Percentiles rank a stretch among this genome's conserved stretches.
phyloP scores from a whole-genome alignment of 2,113 vertebrate genomes.

The Formicarius rufipectus region DNA sequence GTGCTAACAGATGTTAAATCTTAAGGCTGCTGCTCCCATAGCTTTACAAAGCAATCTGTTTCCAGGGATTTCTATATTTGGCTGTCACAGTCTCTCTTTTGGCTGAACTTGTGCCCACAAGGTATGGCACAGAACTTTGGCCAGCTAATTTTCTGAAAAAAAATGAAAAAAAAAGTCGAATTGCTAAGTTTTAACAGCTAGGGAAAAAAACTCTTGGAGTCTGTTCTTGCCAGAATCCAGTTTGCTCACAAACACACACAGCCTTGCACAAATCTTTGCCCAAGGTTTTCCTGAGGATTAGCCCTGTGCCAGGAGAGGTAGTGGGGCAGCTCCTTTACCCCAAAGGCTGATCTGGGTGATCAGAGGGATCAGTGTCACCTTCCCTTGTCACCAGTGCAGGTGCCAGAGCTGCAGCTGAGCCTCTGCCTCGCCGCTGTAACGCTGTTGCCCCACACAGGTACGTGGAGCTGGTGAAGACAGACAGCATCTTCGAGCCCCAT shows the following conservation, averaged over 20 bases:
- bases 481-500: constrained; percentile 89
- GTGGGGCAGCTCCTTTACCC: not conserved
- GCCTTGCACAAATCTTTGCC: not conserved
- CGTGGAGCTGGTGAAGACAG: constrained; percentile 91
- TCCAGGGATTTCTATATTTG: not conserved
- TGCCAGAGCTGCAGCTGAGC: not conserved
- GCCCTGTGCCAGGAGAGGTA: not conserved
- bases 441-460: constrained; percentile 76
- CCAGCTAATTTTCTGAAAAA: not conserved
- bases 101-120: not conserved
- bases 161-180: not conserved
- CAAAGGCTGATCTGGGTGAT: not conserved
- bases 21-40: not conserved
- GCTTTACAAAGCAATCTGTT: not conserved
- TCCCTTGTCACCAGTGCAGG: not conserved
- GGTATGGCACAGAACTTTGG: not conserved
- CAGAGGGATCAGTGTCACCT: rapidly evolving
- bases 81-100: not conserved
- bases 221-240: not conserved
- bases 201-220: not conserved
- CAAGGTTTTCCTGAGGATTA: not conserved
- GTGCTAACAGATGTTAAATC: not conserved
- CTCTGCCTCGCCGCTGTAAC: not conserved
- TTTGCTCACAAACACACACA: not conserved
- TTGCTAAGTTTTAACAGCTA: not conserved